These are phyloP conservation scores for Pteruthius melanotis DNA, from an alignment of 2,113 vertebrate genomes.

Conservation along the genomic window DNA sequence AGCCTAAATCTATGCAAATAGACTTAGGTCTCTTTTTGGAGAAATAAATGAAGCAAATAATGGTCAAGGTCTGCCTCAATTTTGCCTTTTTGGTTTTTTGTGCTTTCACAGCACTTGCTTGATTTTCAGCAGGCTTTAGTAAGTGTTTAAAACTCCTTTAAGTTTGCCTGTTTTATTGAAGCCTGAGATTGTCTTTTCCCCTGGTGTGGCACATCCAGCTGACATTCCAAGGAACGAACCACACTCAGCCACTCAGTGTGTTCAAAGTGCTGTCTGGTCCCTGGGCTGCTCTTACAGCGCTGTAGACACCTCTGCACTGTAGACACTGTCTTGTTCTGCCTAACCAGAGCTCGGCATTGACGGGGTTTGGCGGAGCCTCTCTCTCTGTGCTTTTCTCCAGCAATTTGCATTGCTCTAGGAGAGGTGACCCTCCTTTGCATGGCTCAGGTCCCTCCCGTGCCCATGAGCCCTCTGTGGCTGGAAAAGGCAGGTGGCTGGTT, in stretches of 20 bases:
- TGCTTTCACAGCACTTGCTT: background rate
- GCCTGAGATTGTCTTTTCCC: background rate
- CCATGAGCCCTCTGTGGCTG: accelerated
- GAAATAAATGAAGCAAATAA: background rate
- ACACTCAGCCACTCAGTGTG: accelerated
- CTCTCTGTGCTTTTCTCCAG: background rate
- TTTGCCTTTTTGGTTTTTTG: background rate
- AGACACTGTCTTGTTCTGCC: background rate
- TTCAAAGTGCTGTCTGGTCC: background rate
- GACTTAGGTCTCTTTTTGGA: background rate
- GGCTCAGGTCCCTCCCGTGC: background rate
- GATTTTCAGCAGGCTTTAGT: background rate
- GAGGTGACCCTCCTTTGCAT: background rate
- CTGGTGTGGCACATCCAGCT: background rate
- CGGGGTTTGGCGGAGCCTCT: background rate
- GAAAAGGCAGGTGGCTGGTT: background rate
- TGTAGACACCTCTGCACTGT: background rate
- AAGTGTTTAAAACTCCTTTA: background rate
- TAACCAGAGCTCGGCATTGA: accelerated
- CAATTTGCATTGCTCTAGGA: background rate
- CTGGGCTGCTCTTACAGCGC: background rate
- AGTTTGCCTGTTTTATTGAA: background rate
- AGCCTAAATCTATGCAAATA: background rate
- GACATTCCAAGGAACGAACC: accelerated
- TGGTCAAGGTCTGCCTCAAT: accelerated